These are phyloP conservation scores for Cherax destructor DNA, from an alignment of 1,140 invertebrate species.

Conservation along the genomic window DNA sequence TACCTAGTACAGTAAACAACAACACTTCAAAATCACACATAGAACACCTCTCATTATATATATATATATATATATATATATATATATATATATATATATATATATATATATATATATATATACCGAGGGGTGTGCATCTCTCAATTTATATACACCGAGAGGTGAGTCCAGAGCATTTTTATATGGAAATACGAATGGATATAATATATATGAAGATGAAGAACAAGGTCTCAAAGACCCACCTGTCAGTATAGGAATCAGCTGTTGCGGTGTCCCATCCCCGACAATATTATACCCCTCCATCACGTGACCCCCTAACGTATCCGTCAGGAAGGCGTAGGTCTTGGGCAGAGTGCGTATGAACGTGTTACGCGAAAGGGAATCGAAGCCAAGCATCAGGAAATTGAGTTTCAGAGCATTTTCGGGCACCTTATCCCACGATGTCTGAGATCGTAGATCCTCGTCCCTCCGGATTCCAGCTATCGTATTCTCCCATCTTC, in stretches of 20 bases:
- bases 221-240: slow-evolving; percentile 1
- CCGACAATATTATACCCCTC: slow-evolving; percentile 94
- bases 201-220: too few species aligned
- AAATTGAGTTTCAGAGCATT: slow-evolving; percentile 83
- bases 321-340: slow-evolving; percentile 81
- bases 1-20: slow-evolving; percentile 74
- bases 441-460: slow-evolving; percentile 75
- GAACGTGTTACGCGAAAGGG: slow-evolving; percentile 90
- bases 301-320: slow-evolving; percentile 83
- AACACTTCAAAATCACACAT: too few species aligned
- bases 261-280: slow-evolving; percentile 94
- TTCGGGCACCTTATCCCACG: slow-evolving; percentile 78
- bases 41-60: too few species aligned
- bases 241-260: slow-evolving; percentile 93
- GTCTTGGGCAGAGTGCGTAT: slow-evolving; percentile 89
- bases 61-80: too few species aligned
- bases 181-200: too few species aligned
- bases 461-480: slow-evolving; percentile 79
- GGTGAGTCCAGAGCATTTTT: too few species aligned
- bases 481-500: slow-evolving; percentile 80
- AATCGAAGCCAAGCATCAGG: slow-evolving; percentile 94
- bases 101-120: too few species aligned
- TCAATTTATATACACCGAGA: too few species aligned
- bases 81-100: too few species aligned
- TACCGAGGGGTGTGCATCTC: too few species aligned